A percentile compares a stretch with the other conserved stretches of the same genome.
These are phyloP conservation scores for Setipinna tenuifilis DNA, from an alignment of 2,797 vertebrate species.

Conservation along the genomic window DNA sequence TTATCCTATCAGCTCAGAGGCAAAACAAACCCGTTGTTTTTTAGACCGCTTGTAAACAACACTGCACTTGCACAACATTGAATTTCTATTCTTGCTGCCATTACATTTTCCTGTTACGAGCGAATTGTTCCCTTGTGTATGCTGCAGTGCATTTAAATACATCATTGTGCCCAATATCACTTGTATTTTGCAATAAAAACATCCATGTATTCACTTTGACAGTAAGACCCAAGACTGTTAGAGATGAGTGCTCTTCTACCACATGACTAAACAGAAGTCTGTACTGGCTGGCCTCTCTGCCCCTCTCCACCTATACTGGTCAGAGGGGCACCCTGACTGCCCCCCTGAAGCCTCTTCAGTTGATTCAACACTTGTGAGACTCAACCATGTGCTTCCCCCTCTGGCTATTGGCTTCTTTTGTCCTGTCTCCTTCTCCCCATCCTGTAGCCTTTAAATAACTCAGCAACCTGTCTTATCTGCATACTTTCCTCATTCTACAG, in stretches of 20 bases:
- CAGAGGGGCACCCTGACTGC: neutral
- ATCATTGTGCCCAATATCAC: no score
- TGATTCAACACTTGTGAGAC: neutral
- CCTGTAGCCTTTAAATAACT: neutral
- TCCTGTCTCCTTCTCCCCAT: neutral
- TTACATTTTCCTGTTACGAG: neutral
- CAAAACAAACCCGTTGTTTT: neutral
- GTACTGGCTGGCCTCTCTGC: no score
- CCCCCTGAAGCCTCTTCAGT: neutral
- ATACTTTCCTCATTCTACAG: neutral
- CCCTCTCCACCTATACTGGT: no score
- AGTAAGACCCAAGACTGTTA: no score
- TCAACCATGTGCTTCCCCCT: neutral
- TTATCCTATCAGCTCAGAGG: neutral
- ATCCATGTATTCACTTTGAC: no score
- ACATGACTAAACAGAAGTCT: no score
- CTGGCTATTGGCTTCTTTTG: neutral
- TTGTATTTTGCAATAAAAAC: no score
- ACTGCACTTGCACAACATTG: neutral
- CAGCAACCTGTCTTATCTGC: neutral
- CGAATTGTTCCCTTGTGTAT: no score
- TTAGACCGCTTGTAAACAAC: neutral
- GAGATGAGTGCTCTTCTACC: no score
- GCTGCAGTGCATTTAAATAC: no score
- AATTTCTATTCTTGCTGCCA: neutral